Conservation (phyloP, 2,797 vertebrate genomes). For the Ctenopoma multispine region DNA sequence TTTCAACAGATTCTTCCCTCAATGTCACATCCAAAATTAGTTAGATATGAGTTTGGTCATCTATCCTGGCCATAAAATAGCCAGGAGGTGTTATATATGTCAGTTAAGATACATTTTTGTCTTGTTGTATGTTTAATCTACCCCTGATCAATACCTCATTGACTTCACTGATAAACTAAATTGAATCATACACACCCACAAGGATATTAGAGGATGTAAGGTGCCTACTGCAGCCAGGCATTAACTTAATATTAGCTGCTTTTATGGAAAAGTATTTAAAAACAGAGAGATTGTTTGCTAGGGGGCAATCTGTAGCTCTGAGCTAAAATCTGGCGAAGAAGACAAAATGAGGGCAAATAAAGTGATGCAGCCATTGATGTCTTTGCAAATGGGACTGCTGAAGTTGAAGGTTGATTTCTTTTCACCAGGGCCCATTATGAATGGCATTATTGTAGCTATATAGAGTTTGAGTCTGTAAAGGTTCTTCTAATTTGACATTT, state of each 20-base stretch:
- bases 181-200: background rate
- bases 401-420: background rate
- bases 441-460: background rate
- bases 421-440: background rate
- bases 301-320: too few relatives aligned
- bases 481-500: background rate
- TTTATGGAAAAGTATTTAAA: too few relatives aligned
- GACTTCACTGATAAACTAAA: background rate
- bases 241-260: too few relatives aligned
- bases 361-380: too few relatives aligned
- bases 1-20: slow-evolving; percentile 31
- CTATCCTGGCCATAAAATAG: background rate
- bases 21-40: slow-evolving; percentile 29
- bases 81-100: slow-evolving; percentile 1
- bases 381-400: too few relatives aligned
- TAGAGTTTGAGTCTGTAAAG: slow-evolving; percentile 8
- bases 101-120: slow-evolving; percentile 28
- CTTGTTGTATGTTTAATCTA: slow-evolving; percentile 32
- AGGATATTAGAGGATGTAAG: background rate
- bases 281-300: too few relatives aligned
- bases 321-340: too few relatives aligned
- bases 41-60: slow-evolving; percentile 24
- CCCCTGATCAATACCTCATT: background rate
- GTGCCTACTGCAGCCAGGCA: background rate
- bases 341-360: too few relatives aligned